Conservation (phyloP, 2,797 vertebrate species). For the Pteropus rufus region DNA sequence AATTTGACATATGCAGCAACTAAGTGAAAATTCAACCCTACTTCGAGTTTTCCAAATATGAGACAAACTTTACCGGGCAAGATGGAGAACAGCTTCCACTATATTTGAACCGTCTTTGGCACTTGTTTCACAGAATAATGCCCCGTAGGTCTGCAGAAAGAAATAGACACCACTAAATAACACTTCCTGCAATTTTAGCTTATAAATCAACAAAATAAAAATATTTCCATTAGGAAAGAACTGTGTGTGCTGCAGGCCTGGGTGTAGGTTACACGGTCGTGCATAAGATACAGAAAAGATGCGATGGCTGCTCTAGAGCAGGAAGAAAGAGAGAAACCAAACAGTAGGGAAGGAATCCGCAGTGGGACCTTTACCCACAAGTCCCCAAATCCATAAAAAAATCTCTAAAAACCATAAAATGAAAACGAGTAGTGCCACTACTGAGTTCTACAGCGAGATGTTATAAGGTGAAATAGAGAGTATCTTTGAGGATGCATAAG, state of each 20-base stretch:
- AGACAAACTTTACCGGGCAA: conserved; percentile 88
- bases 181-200: background rate
- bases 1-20: background rate
- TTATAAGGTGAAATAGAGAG: background rate
- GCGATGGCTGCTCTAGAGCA: background rate
- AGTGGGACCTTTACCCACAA: background rate
- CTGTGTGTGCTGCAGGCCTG: background rate
- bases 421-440: background rate
- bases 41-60: background rate
- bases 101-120: conserved; percentile 96
- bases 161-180: conserved; percentile 28
- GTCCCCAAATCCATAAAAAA: background rate
- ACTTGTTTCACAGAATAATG: conserved; percentile 88
- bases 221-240: background rate
- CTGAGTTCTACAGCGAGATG: background rate
- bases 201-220: conserved; percentile 19
- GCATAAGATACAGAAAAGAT: background rate
- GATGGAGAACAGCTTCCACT: conserved; percentile 95
- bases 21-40: background rate
- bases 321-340: background rate
- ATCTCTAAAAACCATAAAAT: background rate
- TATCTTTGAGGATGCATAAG: background rate
- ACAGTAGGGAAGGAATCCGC: background rate
- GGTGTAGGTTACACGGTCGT: background rate
- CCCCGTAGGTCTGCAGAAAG: conserved; percentile 80